Conservation (phyloP, 2,797 vertebrate genomes). For the Coilia nasus region DNA sequence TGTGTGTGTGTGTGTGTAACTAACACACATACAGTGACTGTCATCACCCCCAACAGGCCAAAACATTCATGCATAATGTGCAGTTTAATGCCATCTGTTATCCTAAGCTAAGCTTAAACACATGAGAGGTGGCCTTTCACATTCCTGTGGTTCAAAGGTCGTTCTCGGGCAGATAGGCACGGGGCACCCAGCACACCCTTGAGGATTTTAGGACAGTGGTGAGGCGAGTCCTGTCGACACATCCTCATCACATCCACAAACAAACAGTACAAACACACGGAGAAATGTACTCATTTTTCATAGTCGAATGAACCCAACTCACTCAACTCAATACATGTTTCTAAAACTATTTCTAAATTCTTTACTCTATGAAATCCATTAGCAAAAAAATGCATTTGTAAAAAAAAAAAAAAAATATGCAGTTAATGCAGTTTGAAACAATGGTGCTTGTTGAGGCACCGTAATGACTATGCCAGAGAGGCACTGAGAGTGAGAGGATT, state of each 20-base stretch:
- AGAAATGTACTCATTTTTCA: neutral
- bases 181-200: slow-evolving; percentile 87
- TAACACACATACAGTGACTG: no score
- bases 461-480: neutral
- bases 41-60: no score
- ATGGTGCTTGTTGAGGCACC: neutral
- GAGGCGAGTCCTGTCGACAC: slow-evolving; percentile 66
- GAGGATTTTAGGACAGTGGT: slow-evolving; percentile 85
- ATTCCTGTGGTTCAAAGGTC: slow-evolving; percentile 83
- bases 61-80: neutral
- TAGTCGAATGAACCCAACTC: neutral
- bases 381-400: neutral
- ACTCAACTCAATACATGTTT: neutral
- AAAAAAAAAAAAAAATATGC: no score
- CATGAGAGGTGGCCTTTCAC: slow-evolving; percentile 71
- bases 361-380: neutral
- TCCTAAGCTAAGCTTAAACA: neutral
- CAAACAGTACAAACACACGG: slow-evolving; percentile 1
- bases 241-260: slow-evolving; percentile 60
- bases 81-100: neutral
- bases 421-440: neutral
- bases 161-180: slow-evolving; percentile 84
- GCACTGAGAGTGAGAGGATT: neutral
- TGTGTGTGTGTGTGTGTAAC: no score
- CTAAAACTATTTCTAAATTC: no score